phyloP scores from a whole-genome alignment of 30 jellyfish, hydroid and myxozoan genomes.

The Hydra vulgaris region DNA sequence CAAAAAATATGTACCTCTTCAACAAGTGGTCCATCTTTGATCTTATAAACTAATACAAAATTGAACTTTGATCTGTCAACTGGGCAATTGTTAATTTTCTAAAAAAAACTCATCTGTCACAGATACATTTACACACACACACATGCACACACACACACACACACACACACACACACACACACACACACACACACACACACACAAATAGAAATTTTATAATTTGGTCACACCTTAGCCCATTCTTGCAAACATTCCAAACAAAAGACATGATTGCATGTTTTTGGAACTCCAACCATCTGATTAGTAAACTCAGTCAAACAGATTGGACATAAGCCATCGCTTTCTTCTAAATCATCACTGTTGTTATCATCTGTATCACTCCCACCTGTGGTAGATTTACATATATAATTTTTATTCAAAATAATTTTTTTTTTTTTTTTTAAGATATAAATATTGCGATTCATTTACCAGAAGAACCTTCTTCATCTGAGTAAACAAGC shows the following conservation, averaged over 20 bases:
- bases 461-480: neutral
- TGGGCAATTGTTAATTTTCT: constrained; percentile 84
- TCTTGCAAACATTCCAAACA: constrained; percentile 72
- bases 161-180: too few relatives aligned
- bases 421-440: too few relatives aligned
- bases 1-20: constrained; percentile 43
- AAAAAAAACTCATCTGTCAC: too few relatives aligned
- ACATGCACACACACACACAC: too few relatives aligned
- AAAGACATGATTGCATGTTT: constrained; percentile 59
- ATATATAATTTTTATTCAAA: too few relatives aligned
- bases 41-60: constrained; percentile 19
- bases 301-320: constrained; percentile 52
- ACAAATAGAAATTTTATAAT: too few relatives aligned
- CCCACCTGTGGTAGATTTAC: neutral
- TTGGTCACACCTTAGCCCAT: constrained; percentile 60
- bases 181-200: too few relatives aligned
- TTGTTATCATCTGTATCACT: constrained; percentile 11
- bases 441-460: too few relatives aligned
- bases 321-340: constrained; percentile 44
- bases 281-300: constrained; percentile 65
- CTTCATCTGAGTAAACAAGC: neutral
- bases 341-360: constrained; percentile 14
- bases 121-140: too few relatives aligned
- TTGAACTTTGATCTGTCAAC: constrained; percentile 60
- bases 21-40: constrained; percentile 38